Conservation (phyloP, 2,113 vertebrate species). For the Rhipidura dahli region DNA sequence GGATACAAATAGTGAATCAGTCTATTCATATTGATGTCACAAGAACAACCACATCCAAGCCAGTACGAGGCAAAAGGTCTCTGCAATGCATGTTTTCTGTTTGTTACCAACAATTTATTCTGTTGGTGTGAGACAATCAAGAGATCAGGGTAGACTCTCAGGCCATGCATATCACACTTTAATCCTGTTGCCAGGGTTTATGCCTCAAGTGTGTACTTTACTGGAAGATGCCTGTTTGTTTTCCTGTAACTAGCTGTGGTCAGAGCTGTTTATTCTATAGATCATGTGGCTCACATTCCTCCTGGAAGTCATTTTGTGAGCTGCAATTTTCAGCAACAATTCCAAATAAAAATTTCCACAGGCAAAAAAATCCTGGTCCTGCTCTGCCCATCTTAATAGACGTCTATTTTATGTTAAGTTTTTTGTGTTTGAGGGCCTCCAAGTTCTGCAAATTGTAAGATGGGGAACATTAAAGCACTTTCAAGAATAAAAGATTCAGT, state of each 20-base stretch:
- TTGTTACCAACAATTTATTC: not conserved
- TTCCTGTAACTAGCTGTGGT: not conserved
- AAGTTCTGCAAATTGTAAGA: not conserved
- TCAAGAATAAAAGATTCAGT: not conserved
- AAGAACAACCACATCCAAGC: not conserved
- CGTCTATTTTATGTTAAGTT: not conserved
- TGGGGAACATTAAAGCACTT: not conserved
- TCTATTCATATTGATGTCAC: not conserved
- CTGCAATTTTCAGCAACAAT: not conserved
- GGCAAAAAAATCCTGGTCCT: not conserved
- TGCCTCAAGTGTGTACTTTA: not conserved
- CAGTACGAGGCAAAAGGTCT: not conserved
- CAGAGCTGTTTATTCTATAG: not conserved
- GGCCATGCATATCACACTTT: not conserved
- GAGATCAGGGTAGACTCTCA: not conserved
- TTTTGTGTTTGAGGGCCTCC: not conserved
- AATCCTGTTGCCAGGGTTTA: not conserved
- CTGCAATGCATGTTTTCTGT: not conserved
- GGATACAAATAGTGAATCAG: not conserved
- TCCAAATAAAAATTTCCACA: not conserved
- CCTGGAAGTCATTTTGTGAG: not conserved
- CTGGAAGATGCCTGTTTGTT: not conserved
- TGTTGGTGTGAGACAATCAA: not conserved
- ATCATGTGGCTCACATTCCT: not conserved
- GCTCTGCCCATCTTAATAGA: not conserved